Conservation (phyloP, 2,888 invertebrate species). For the Aethes cnicana region DNA sequence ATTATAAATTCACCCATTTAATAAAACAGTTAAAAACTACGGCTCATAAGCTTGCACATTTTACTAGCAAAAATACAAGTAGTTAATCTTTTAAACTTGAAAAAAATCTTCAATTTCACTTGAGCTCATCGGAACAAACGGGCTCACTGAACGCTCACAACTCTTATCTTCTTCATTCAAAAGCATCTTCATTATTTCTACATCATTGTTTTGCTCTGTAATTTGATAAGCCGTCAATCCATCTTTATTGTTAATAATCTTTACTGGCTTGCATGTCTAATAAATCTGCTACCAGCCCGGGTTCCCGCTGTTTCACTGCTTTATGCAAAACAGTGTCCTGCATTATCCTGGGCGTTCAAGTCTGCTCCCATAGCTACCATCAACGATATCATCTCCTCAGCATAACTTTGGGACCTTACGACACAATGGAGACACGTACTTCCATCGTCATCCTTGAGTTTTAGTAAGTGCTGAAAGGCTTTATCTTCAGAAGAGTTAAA, state of each 20-base stretch:
- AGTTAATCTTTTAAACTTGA: not conserved
- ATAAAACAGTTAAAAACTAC: not conserved
- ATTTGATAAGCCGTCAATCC: not conserved
- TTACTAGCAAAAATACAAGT: not conserved
- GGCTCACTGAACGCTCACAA: not conserved
- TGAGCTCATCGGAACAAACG: not conserved
- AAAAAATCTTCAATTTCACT: not conserved
- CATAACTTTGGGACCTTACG: not conserved
- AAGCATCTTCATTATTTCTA: too few relatives aligned
- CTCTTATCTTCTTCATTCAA: too few relatives aligned
- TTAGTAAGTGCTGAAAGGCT: too few relatives aligned
- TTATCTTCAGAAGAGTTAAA: too few relatives aligned
- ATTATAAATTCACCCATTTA: not conserved
- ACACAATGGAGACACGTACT: too few relatives aligned
- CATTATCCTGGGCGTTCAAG: not conserved
- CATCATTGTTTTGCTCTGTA: too few relatives aligned
- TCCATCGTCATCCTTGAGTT: too few relatives aligned
- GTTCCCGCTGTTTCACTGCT: not conserved
- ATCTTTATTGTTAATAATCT: not conserved
- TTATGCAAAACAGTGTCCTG: not conserved
- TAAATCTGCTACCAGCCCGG: not conserved
- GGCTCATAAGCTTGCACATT: not conserved
- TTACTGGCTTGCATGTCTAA: not conserved
- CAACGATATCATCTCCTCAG: not conserved
- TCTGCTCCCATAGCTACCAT: not conserved